A percentile compares a stretch with the other conserved stretches of the same genome.
Conservation (phyloP, 2,888 invertebrate species). For the Mimas tiliae region DNA sequence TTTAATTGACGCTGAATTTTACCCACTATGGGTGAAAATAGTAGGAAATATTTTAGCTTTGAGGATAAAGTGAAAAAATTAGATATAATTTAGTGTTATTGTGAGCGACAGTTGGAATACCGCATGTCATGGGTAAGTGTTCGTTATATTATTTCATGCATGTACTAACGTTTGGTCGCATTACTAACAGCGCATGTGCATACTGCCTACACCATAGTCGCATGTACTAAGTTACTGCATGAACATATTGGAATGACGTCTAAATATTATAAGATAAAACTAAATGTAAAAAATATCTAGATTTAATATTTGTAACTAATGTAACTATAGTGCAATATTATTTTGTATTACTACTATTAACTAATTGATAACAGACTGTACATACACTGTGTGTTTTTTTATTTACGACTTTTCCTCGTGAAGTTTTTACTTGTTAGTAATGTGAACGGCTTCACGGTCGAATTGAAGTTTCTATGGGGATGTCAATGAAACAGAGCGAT, state of each 20-base stretch:
- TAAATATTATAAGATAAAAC: not conserved
- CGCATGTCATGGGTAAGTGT: conserved; percentile 65
- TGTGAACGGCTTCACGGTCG: not conserved
- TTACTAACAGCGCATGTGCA: conserved; percentile 37
- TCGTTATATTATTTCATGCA: conserved; percentile 54
- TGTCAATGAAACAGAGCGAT: not conserved
- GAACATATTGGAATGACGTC: not conserved
- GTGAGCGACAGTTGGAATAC: conserved; percentile 35
- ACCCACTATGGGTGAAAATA: not conserved
- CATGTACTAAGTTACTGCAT: conserved; percentile 27
- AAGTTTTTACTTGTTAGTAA: not conserved
- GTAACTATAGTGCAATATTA: not conserved
- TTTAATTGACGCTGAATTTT: not conserved
- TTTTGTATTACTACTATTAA: conserved; percentile 1
- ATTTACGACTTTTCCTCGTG: conserved; percentile 3
- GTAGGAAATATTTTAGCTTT: not conserved
- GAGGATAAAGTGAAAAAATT: conserved; percentile 9
- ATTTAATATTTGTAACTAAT: not conserved
- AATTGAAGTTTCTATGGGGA: not conserved
- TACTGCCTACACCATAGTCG: conserved; percentile 21
- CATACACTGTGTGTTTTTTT: conserved; percentile 27
- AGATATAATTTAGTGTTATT: conserved; percentile 29
- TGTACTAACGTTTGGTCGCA: conserved; percentile 32
- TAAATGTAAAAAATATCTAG: not conserved
- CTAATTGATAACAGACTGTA: conserved; percentile 23